Percentiles rank a stretch among this genome's conserved stretches.
phyloP scores from a whole-genome alignment of 2,113 vertebrate genomes.

The Anser cygnoides region DNA sequence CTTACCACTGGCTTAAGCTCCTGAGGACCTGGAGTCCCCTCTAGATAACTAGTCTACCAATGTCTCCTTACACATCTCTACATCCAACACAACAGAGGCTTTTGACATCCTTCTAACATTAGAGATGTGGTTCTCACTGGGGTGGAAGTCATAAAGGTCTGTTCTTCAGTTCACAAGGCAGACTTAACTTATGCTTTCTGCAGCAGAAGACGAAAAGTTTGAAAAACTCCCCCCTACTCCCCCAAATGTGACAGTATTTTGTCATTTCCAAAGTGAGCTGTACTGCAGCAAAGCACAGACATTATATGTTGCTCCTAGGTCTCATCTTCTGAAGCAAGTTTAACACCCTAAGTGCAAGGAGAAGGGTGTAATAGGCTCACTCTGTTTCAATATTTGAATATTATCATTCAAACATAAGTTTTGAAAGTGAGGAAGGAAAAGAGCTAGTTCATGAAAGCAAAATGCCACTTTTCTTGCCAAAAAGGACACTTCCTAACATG shows the following conservation, averaged over 20 bases:
- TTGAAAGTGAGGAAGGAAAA: not conserved
- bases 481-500: not conserved
- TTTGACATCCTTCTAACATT: not conserved
- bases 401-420: not conserved
- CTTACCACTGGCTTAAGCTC: not conserved
- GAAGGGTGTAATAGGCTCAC: not conserved
- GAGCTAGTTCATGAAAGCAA: not conserved
- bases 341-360: not conserved
- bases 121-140: not conserved
- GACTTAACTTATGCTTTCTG: not conserved
- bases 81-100: not conserved
- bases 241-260: not conserved
- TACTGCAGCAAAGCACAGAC: not conserved
- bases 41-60: not conserved
- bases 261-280: not conserved
- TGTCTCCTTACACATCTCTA: not conserved
- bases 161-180: not conserved
- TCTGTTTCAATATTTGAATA: not conserved
- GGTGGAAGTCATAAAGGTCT: not conserved
- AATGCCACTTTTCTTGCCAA: not conserved
- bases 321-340: not conserved
- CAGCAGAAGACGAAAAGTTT: not conserved
- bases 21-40: not conserved
- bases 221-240: not conserved
- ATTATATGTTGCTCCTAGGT: not conserved